Evolutionary conservation across 2,888 invertebrate genomes (phyloP), one percentile per base, ranked within the genome.

Genomic region (Tachina fera): DNA sequence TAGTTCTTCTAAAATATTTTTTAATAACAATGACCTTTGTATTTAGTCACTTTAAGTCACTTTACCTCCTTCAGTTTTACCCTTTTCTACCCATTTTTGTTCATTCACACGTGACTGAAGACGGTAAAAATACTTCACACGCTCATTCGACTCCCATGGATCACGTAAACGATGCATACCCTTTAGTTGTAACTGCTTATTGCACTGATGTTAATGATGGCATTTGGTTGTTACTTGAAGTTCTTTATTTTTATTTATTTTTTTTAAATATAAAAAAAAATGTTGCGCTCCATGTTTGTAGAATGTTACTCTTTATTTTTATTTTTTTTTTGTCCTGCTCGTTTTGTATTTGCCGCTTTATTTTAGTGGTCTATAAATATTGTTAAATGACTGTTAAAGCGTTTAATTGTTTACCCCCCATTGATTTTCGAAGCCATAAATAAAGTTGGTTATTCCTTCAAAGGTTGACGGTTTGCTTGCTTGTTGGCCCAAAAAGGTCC

Each of bases 341-440:
- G 56, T 74, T 51, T 67, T 68, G 58, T 74, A 81, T 60, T 68
- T 67, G 74, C 80, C 80, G 80, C 80, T 81, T 81, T 58, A 61
- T 67, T 86, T 83, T 86, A 76, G 86, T 86, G 86, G 83, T 83
- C 86, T 83, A 86, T 86, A 86, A 86, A 86, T 86, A 83, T 86
- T 86, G 86, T 86, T 86, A 86, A 86, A 86, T 83, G 86, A 79
- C 86, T 86, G 79, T 86, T 86, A 83, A 85, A 86, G 86, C 86
- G 86, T 86, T 86, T 86, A 86, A 86, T 86, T 86, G 86, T 83
- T 86, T 86, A 86, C 86, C 86, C 86, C 86, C 86, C 86, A 83
- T 86, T 83, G 83, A 79, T 83, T 78, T 82, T 76, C 65, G 45
- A 45, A 79, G 78, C 82, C 86, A 83, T 86, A 86, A 85, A 82